Evolutionary conservation across 2,888 invertebrate species (phyloP), one percentile per base, ranked within the genome.

Genomic region (Hypsopygia costalis): DNA sequence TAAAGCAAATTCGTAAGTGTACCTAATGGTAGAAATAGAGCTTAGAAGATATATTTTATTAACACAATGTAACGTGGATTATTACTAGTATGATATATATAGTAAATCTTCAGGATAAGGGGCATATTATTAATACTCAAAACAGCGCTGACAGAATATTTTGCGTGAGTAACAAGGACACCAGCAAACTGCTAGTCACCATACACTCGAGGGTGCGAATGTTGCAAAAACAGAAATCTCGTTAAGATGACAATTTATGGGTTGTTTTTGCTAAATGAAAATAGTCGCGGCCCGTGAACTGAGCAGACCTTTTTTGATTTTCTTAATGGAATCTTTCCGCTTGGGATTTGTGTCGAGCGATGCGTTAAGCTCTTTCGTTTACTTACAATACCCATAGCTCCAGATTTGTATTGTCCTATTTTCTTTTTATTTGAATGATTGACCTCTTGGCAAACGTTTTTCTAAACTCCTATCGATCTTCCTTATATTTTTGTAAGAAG

Each of bases 241-340:
- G 86, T 88, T 87, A 86, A 85, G 87, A 87, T 88, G 88, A 87
- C 88, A 88, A 88, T 88, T 88, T 88, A 88, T 88, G 86, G 88
- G 76, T 83, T 88, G 88, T 87, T 88, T 88, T 88, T 88, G 86
- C 87, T 88, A 87, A 88, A 87, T 88, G 87, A 88, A 87, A 87
- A 87, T 86, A 86, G 85, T 88, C 81, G 78, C 72, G 71, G 65
- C 68, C 77, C 78, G 73, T 77, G 85, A 82, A 82, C 75, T 73
- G 73, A 76, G 73, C 72, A 80, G 81, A 79, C 85, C 82, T 87
- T 88, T 86, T 88, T 88, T 87, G 85, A 87, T 88, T 88, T 87
- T 81, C 88, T 83, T 87, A 88, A 87, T 87, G 88, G 87, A 88
- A 83, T 86, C 83, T 86, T 82, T 81, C 68, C 85, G 81, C 80